These are phyloP conservation scores for Sus cebifrons DNA, from an alignment of 2,797 vertebrate genomes.

Conservation along the genomic window DNA sequence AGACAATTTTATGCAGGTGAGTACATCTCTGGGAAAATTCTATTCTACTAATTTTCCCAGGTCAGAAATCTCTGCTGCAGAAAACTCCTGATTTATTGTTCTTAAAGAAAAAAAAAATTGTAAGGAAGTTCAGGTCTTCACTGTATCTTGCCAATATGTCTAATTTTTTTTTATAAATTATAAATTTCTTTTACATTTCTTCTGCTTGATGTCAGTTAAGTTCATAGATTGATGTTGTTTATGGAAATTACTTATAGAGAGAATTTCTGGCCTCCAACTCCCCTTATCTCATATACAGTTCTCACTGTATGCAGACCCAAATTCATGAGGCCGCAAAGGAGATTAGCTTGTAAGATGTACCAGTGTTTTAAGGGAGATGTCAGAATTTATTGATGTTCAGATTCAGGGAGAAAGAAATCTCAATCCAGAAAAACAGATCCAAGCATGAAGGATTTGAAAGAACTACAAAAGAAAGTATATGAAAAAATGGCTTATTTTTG, in stretches of 20 bases:
- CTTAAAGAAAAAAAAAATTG: conserved; percentile 4
- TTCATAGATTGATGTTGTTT: neutral
- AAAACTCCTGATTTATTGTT: neutral
- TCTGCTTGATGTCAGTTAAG: conserved; percentile 24
- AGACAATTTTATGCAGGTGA: conserved; percentile 42
- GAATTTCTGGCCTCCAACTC: neutral
- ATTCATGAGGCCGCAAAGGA: conserved; percentile 38
- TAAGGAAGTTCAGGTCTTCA: neutral
- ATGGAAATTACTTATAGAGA: conserved; percentile 35
- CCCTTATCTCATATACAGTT: neutral
- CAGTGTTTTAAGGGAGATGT: conserved; percentile 66
- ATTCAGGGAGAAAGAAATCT: conserved; percentile 42
- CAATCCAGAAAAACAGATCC: conserved; percentile 33
- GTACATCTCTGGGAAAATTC: conserved; percentile 4
- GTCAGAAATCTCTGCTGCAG: neutral
- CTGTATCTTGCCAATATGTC: neutral
- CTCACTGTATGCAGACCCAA: conserved; percentile 19
- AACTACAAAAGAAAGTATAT: neutral
- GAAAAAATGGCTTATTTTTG: conserved; percentile 48
- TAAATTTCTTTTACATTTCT: neutral
- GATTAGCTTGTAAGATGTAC: conserved; percentile 32
- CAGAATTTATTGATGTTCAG: conserved; percentile 68
- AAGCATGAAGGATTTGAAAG: conserved; percentile 46
- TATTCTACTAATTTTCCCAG: conserved; percentile 11
- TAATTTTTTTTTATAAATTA: neutral